phyloP scores from a whole-genome alignment of 2,113 vertebrate genomes.

The Chloropsis hardwickii region DNA sequence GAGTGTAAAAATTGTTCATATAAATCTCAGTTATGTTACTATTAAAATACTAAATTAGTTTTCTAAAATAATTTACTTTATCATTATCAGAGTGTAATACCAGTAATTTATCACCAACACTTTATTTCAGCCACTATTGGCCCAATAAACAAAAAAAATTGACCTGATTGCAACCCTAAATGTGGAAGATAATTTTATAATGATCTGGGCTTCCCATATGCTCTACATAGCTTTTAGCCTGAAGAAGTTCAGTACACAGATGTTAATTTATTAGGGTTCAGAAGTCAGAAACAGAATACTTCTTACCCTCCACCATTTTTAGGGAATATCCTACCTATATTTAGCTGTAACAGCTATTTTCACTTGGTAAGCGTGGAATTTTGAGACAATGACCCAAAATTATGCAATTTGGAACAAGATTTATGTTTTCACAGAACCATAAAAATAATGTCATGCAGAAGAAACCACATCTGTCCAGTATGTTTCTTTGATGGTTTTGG shows the following conservation, averaged over 20 bases:
- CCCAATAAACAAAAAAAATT: constrained; percentile 41
- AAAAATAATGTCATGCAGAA: background rate
- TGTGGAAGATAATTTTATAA: constrained; percentile 1
- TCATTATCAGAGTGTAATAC: constrained; percentile 7
- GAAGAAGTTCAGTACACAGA: background rate
- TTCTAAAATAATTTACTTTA: constrained; percentile 63
- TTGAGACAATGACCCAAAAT: background rate
- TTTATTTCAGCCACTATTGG: constrained; percentile 27
- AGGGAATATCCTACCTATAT: background rate
- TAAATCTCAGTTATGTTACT: constrained; percentile 62
- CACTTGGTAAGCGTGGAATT: background rate
- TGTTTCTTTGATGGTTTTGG: background rate
- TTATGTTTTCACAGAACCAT: background rate
- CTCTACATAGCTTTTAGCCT: background rate
- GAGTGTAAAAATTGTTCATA: constrained; percentile 52
- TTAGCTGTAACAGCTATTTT: background rate
- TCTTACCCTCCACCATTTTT: background rate
- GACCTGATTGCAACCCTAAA: background rate
- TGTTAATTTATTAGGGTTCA: background rate
- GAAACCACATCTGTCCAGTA: fast-evolving
- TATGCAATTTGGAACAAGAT: background rate
- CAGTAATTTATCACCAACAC: constrained; percentile 32
- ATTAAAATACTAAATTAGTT: constrained; percentile 64
- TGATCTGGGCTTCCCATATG: background rate
- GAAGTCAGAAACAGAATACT: background rate